Evolutionary conservation across 2,797 vertebrate species (phyloP), one percentile per base, ranked within the genome.

Genomic region (Pygocentrus nattereri): DNA sequence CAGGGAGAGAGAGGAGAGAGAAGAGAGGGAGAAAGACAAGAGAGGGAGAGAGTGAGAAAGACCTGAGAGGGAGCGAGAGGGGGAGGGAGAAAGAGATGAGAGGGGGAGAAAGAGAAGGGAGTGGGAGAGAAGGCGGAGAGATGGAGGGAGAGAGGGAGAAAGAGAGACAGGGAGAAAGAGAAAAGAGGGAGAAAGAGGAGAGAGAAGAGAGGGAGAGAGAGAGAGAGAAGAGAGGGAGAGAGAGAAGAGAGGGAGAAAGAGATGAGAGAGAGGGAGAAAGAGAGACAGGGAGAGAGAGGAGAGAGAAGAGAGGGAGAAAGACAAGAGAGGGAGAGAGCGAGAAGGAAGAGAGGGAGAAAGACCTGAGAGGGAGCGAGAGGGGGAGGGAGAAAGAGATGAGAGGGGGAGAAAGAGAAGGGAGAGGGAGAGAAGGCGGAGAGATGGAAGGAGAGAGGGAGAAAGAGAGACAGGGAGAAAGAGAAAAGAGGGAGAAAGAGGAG

Each of bases 281-380:
- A 74, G 30, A 74, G 18, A 41, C n/a, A 56, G n/a, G 34, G 5
- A 41, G n/a, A 74, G 2, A 41, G 18, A 65, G 71, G 34, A 78
- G 38, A 72, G 13, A 75, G 27, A 41, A 10, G 76, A 13, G 41
- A 31, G 18, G 2, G 47, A 6, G 18, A n/a, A n/a, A n/a, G n/a
- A n/a, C n/a, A n/a, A n/a, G 41, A 52, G 44, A 75, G 71, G 54
- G 68, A 72, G 5, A 31, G 18, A 62, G 16, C 74, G 30, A 74
- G 18, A 41, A 56, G n/a, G 34, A 5, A 41, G n/a, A 74, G 2
- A 41, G 18, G 65, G 71, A 71, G n/a, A n/a, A n/a, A n/a, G n/a
- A n/a, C n/a, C n/a, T n/a, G n/a, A n/a, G n/a, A n/a, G n/a, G n/a
- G 78, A 71, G 34, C 78, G 38, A 72, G 13, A 75, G 27, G 41